Conservation (phyloP, 2,797 vertebrate genomes). For the Manis pentadactyla region DNA sequence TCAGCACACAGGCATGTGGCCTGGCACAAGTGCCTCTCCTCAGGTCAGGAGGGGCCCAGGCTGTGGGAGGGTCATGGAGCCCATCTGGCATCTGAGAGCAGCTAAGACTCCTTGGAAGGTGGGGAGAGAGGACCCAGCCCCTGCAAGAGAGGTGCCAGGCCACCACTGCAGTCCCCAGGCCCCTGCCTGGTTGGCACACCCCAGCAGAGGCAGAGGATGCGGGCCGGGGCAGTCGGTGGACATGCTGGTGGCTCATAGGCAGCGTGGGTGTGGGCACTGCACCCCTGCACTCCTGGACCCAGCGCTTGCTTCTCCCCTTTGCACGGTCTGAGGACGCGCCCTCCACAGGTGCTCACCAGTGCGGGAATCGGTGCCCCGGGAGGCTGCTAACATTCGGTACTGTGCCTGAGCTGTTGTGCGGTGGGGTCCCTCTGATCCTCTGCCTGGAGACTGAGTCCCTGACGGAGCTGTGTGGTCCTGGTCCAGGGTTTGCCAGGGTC, state of each 20-base stretch:
- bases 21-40: too few relatives aligned
- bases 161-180: not conserved
- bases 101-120: not conserved
- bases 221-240: too few relatives aligned
- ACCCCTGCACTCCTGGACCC: not conserved
- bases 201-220: too few relatives aligned
- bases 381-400: too few relatives aligned
- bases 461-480: fast-evolving
- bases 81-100: too few relatives aligned
- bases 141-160: not conserved
- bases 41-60: too few relatives aligned
- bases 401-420: not conserved
- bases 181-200: not conserved
- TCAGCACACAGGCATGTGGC: fast-evolving
- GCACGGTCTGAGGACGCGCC: too few relatives aligned
- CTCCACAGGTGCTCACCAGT: too few relatives aligned
- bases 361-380: not conserved
- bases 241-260: fast-evolving
- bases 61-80: fast-evolving
- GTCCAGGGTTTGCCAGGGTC: not conserved
- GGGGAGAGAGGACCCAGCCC: not conserved
- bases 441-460: not conserved
- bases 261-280: not conserved
- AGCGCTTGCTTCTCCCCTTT: not conserved
- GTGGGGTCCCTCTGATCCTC: not conserved